Evolutionary conservation across 2,797 vertebrate species (phyloP), one percentile per base, ranked within the genome.

Genomic region (Danionella dracula): DNA sequence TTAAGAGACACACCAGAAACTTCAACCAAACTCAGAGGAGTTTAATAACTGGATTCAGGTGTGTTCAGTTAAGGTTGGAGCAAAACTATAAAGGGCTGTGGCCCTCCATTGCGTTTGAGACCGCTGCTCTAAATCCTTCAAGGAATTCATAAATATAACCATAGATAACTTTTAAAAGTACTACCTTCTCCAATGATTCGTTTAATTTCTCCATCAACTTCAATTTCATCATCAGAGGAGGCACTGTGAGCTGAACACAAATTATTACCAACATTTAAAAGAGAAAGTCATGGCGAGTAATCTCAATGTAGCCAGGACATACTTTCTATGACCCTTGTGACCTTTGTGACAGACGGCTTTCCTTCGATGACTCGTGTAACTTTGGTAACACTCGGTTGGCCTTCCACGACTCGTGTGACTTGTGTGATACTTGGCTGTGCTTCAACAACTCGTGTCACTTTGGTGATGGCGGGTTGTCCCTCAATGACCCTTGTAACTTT

Each of bases 181-280:
- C 87, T 54, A 97, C 94, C 93, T 91, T 90, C 83, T 68, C 88
- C 83, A 61, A 86, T 48, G 9, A 90, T 71, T 76, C 74, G 88
- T 68, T 85, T 86, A 19, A 92, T 78, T 48, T 90, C 86, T 61
- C 77, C 72, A 2, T 82, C 89, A 32, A 79, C 58, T 34, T 87
- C 87, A 71, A 74, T 15, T 8, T 81, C 79, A 46, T 78, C 77
- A 42, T 66, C 77, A 19, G 79, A 76, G 3, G 76, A 78, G 13
- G 65, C 21, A 72, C 80, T 76, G 19, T 74, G 71, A 5, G 42
- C 85, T 88, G 72, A 40, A 31, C 34, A 38, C 37, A 57, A 49
- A 27, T 3, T 3, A 27, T 27, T 27, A 27, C n/a, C n/a, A n/a
- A n/a, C n/a, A 27, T 27, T 3, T 27, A 27, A 57, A 48, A 59